Conservation (phyloP, 2,797 vertebrate genomes). For the Hypotaenidia philippensis region DNA sequence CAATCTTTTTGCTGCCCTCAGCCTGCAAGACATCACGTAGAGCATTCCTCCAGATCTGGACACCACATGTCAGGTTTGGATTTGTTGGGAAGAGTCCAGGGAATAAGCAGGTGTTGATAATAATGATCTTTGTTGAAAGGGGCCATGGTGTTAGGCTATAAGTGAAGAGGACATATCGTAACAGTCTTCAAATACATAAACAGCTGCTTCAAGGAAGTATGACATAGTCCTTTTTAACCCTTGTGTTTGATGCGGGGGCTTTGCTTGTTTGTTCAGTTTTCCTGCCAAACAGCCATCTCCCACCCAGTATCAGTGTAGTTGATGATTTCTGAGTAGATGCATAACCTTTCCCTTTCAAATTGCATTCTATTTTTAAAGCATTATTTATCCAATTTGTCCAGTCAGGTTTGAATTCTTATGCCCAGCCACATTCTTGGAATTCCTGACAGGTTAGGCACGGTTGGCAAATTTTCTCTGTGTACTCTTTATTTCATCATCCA, state of each 20-base stretch:
- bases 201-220: neutral
- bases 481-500: neutral
- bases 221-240: neutral
- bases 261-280: neutral
- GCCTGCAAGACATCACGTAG: neutral
- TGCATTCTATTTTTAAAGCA: neutral
- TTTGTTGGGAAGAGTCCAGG: neutral
- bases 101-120: neutral
- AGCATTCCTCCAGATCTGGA: neutral
- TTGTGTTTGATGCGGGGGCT: neutral
- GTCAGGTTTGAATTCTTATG: neutral
- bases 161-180: neutral
- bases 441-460: neutral
- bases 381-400: neutral
- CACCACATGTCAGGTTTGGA: neutral
- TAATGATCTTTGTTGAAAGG: neutral
- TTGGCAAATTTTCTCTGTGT: neutral
- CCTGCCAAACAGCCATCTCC: neutral
- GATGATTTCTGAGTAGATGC: neutral
- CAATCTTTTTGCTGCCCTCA: neutral
- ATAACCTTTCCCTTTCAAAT: neutral
- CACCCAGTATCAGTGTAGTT: neutral
- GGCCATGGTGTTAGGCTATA: neutral
- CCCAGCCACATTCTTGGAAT: neutral
- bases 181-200: neutral